A percentile compares a stretch with the other conserved stretches of the same genome.
These are phyloP conservation scores for Drosophila crucigera DNA, from an alignment of 2,888 invertebrate species.

Conservation along the genomic window DNA sequence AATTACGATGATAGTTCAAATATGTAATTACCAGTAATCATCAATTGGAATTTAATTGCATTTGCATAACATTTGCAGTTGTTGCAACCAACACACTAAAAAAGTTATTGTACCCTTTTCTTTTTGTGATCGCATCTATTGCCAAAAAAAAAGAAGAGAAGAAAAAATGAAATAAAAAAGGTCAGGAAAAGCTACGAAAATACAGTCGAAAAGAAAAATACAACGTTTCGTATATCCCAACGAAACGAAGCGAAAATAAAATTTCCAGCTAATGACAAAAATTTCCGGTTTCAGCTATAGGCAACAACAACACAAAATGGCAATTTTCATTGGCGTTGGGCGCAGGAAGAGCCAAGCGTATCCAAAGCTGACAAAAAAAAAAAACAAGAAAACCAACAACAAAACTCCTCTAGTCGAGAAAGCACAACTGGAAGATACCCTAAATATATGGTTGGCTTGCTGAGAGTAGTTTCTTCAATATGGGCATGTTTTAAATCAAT, in stretches of 20 bases:
- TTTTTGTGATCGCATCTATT: constrained; percentile 17
- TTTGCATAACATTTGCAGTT: neutral
- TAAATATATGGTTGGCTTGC: neutral
- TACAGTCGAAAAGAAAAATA: constrained; percentile 41
- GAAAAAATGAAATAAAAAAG: constrained; percentile 34
- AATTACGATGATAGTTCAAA: constrained; percentile 26
- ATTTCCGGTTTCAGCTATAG: constrained; percentile 68
- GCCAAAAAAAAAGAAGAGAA: constrained; percentile 12
- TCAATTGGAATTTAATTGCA: constrained; percentile 38
- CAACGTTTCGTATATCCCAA: constrained; percentile 36
- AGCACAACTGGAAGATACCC: neutral
- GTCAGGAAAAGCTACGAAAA: constrained; percentile 68
- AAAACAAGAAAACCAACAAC: neutral
- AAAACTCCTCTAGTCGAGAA: neutral
- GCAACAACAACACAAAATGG: constrained; percentile 44
- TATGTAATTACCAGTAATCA: constrained; percentile 31
- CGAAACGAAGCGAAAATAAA: constrained; percentile 73
- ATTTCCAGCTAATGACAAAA: constrained; percentile 79
- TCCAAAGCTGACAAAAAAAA: constrained; percentile 13
- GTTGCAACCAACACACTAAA: constrained; percentile 31
- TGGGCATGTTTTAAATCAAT: neutral
- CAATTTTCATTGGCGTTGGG: constrained; percentile 44
- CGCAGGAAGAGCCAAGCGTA: constrained; percentile 48
- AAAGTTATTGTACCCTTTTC: constrained; percentile 30
- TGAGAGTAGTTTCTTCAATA: neutral